A percentile compares a stretch with the other conserved stretches of the same genome.
phyloP scores from a whole-genome alignment of 2,888 invertebrate species.

The Keiferia lycopersicella region DNA sequence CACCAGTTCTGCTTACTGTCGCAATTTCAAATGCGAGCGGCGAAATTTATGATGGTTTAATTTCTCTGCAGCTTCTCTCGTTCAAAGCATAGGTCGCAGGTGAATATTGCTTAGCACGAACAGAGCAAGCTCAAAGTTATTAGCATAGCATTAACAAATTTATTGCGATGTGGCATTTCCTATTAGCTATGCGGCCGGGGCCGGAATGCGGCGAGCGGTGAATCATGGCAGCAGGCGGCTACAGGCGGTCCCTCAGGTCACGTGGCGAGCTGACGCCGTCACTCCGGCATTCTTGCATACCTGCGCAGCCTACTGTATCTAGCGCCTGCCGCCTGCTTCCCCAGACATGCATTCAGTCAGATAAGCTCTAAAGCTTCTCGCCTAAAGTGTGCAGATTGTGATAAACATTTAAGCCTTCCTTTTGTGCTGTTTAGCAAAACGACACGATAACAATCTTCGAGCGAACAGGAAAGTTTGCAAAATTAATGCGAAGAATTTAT shows the following conservation, averaged over 20 bases:
- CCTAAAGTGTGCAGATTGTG: constrained; percentile 18
- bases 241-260: constrained; percentile 55
- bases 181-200: constrained; percentile 67
- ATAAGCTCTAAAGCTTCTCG: constrained; percentile 23
- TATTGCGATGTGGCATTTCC: constrained; percentile 69
- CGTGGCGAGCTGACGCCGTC: constrained; percentile 62
- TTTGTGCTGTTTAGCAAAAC: constrained; percentile 16
- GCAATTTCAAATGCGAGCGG: background rate
- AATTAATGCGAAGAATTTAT: constrained; percentile 11
- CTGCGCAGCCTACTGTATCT: constrained; percentile 17
- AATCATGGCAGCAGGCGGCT: constrained; percentile 56
- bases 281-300: constrained; percentile 49
- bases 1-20: constrained; percentile 10
- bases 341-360: constrained; percentile 11
- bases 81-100: constrained; percentile 36
- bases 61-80: constrained; percentile 7
- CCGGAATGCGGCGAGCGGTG: constrained; percentile 70
- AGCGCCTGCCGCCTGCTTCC: background rate
- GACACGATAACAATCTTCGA: constrained; percentile 14
- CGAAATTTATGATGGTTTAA: background rate
- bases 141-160: constrained; percentile 56
- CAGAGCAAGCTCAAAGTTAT: constrained; percentile 43
- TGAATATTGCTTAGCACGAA: constrained; percentile 38
- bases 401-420: constrained; percentile 20
- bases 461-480: constrained; percentile 14